Base-by-base conservation (phyloP, 2,797 vertebrate genomes). In the Ceryle rudis region DNA sequence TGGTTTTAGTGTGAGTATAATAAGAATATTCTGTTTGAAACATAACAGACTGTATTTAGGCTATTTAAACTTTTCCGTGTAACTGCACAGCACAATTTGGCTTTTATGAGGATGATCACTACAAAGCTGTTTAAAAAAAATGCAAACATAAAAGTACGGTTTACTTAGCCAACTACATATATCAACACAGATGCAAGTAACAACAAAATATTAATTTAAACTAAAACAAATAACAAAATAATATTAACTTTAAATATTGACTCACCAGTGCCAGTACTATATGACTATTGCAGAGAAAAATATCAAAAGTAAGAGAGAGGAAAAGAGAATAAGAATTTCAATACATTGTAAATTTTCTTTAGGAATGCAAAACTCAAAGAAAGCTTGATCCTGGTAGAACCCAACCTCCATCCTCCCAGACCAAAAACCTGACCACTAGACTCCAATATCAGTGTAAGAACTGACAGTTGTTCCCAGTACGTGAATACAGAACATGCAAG, bases 311-410 rank as follows among this genome's bases (percentile, higher is more conserved):
- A 92, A 93, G 29, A 65, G 31, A 25, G 29, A 95, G 44, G 61
- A 85, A 90, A 94, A 90, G 69, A 95, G 46, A 96, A 2, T 37
- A 79, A 89, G 47, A 77, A 71, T 93, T 92, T 92, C 58, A 93
- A 29, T 70, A 77, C 23, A 72, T 51, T 1, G 0, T 47, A 77
- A 14, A 8, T 71, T 55, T 52, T 90, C 65, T 91, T 90, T 46
- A 72, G 62, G 16, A 47, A 15, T n/a, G 14, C 22, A 89, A 42
- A 73, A 64, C 22, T 77, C 7, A 2, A 80, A 81, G 52, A 54
- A 93, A 79, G 23, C 28, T 35, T 93, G 37, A 49, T 72, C 10
- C 47, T 58, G 12, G 21, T 16, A 44, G 25, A 73, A 33, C 51
- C 33, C 23, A 65, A 28, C n/a, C 15, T 57, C 25, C 51, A 15